Evolutionary conservation across 2,797 vertebrate species (phyloP).

Genomic region (Steatocranus sp.): DNA sequence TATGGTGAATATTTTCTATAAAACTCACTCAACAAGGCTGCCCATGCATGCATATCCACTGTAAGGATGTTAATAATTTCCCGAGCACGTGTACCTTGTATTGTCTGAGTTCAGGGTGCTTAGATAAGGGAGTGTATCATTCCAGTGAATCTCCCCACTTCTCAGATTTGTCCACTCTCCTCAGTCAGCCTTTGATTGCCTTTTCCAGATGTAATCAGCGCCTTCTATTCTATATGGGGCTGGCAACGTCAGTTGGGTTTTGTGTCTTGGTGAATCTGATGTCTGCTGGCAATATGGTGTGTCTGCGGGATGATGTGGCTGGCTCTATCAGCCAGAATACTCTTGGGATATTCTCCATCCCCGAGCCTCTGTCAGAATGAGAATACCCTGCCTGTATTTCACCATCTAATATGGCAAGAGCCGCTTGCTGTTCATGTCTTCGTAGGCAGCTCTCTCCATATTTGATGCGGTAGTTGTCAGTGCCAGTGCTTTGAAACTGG

Average conservation of each 20-base stretch:
- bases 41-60: neutral
- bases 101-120: constrained; percentile 27
- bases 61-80: constrained; percentile 37
- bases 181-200: constrained; percentile 52
- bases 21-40: neutral
- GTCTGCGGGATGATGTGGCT: constrained; percentile 34
- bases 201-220: constrained; percentile 59
- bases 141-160: constrained; percentile 46
- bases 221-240: constrained; percentile 24
- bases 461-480: constrained; percentile 50
- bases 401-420: constrained; percentile 47
- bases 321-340: constrained; percentile 51
- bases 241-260: constrained; percentile 47
- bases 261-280: constrained; percentile 49
- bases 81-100: constrained; percentile 6
- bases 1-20: constrained; percentile 31
- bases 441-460: constrained; percentile 34
- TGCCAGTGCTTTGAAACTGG: constrained; percentile 55
- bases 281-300: constrained; percentile 58
- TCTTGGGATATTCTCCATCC: constrained; percentile 54
- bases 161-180: constrained; percentile 30
- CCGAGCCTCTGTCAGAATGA: constrained; percentile 41
- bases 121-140: constrained; percentile 50
- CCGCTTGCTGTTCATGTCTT: constrained; percentile 45
- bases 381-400: constrained; percentile 43